Base-by-base conservation (phyloP, 1,140 invertebrate species). In the Sitodiplosis mosellana region DNA sequence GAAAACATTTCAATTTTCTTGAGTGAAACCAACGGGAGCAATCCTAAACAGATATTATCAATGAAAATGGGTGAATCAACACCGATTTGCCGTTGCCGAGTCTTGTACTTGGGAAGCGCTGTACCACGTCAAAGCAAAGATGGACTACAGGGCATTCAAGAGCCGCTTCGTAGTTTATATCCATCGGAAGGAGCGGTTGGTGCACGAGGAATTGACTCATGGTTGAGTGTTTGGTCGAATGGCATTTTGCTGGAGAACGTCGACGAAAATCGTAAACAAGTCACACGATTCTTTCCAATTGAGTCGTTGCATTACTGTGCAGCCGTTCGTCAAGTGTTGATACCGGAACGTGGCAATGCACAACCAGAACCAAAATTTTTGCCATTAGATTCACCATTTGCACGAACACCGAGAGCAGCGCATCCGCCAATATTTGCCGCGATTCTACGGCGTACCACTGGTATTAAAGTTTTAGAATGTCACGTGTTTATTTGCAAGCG, bases 401-500 rank as follows among this genome's bases (percentile, higher is more conserved):
- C 90, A 1, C 73, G 88, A 37, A 81, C 82, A 48, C 90, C 84
- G 19, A 88, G 80, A 52, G 78, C 81, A 46, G 83, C 88, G 60
- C 87, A 93, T 64, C 95, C 95, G 36, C 94, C 95, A 8, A 75
- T 99, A 38, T 99, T 99, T 68, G 91, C 94, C 27, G 91, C 91
- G 48, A 96, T 99, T 43, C 69, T 97, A 38, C 74, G 94, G 27
- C 75, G 94, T 37, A 96, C 92, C 2, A 87, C 87, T 8, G 94
- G 95, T n/a, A 94, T 97, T 53, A 98, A 97, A 70, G 91, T 99
- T 14, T 73, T 99, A 11, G 95, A 99, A 69, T 99, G 95, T 72
- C 94, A 99, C 69, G 91, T 91, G 21, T 99, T 99, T 66, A 91
- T 99, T 55, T 97, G 93, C 67, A 93, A 92, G 57, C 76, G 88